These are phyloP conservation scores for Synergus laeviventris DNA, from an alignment of 2,888 invertebrate genomes.

Conservation along the genomic window DNA sequence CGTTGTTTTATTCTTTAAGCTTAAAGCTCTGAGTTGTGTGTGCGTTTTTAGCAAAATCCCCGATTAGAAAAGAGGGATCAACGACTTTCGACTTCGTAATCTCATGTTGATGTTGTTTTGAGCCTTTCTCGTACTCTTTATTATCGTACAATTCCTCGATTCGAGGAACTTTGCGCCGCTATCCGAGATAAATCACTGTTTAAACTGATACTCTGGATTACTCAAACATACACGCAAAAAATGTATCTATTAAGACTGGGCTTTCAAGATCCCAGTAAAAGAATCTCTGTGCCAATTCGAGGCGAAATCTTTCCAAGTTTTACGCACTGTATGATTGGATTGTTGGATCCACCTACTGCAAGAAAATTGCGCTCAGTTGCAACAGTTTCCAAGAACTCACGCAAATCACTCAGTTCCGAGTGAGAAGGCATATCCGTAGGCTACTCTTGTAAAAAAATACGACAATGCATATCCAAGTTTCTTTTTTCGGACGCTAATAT, in stretches of 20 bases:
- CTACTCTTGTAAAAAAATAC: not conserved
- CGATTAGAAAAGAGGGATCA: not conserved
- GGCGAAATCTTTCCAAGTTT: no score
- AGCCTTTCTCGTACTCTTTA: conserved; percentile 3
- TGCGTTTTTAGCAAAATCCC: not conserved
- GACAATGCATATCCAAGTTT: conserved; percentile 27
- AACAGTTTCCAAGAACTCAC: not conserved
- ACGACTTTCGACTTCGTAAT: conserved; percentile 11
- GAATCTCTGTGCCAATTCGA: no score
- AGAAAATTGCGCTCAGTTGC: not conserved
- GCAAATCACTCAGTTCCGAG: not conserved
- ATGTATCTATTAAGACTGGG: no score
- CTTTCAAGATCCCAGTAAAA: no score
- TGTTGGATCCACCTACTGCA: not conserved
- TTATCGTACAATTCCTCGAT: conserved; percentile 17
- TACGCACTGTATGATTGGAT: not conserved
- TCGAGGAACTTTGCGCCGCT: conserved; percentile 7
- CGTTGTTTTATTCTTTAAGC: no score
- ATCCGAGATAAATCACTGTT: conserved; percentile 2
- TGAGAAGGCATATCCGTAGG: not conserved
- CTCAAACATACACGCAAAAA: not conserved
- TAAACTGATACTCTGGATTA: conserved; percentile 13
- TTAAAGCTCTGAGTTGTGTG: no score
- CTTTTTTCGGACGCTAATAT: conserved; percentile 24
- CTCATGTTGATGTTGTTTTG: conserved; percentile 4